Base-by-base conservation (phyloP, 2,113 vertebrate genomes). In the Paramisgurnus dabryanus region DNA sequence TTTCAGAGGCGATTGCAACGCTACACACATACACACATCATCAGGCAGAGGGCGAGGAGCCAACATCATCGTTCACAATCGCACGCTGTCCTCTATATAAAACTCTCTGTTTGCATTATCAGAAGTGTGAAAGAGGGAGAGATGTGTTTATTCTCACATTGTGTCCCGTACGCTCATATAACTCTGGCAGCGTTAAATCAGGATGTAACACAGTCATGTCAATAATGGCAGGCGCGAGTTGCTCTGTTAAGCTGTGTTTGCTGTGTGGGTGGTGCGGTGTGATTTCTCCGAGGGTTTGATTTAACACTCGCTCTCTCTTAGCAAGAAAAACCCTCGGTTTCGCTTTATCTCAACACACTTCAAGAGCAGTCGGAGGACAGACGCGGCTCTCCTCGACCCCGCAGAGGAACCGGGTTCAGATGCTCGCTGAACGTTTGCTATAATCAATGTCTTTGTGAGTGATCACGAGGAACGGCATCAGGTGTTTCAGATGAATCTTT, bases 191-290 rank as follows among this genome's bases (percentile, higher is more conserved):
- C 90, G 87, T 92, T 91, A 86, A 90, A 92, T 89, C 81, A 85
- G 85, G 84, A 92, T 91, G 90, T 89, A 84, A 81, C 82, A 50
- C 63, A n/a, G 65, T 68, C 76, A 61, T 84, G 85, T 76, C 89
- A 89, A 89, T 91, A 92, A 92, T 91, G 88, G 88, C 90, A 89
- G 89, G 85, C 89, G 86, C 89, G 90, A 90, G 90, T 91, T 89
- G 88, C 89, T 87, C 86, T 84, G 88, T 90, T 90, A 87, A 88
- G 27, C 70, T 66, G 13, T 66, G 13, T 57, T 43, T 43, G 60
- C 45, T 82, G 71, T 84, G 67, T 67, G 83, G 81, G 87, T 88
- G 91, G 87, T 88, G 89, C 87, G 85, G 84, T 89, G 90, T 85
- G 87, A 69, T 57, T 82, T 69, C 76, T 78, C 27, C 10, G 17